Evolutionary conservation across 2,797 vertebrate species (phyloP), one percentile per base, ranked within the genome.

Genomic region (Miichthys miiuy): DNA sequence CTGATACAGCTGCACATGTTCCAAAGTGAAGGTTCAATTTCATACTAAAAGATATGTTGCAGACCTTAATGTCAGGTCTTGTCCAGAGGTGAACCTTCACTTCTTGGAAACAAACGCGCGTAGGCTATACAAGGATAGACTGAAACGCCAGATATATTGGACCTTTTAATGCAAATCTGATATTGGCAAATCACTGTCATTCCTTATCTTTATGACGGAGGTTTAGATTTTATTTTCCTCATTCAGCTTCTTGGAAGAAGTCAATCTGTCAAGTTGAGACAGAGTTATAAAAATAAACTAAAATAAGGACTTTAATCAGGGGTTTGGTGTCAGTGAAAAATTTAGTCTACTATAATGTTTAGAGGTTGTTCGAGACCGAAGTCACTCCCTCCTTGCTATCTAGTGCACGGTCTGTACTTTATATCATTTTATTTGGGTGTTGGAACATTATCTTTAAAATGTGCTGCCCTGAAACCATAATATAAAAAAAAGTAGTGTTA

Each of bases 51-150:
- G 38, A 78, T 46, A 21, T 52, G 8, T 52, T 52, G 57, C 30
- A 14, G n/a, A 71, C 64, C 23, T 41, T 58, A 12, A 75, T 10
- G 50, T 66, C 17, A 68, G 50, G 20, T 27, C 5, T 46, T 17
- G 16, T 25, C 38, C n/a, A 44, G 67, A 71, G 34, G 38, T 73
- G 17, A 75, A 68, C n/a, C 25, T 46, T 68, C 44, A 23, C 13
- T 76, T 77, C 48, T 21, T 41, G 42, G 74, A 80, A 72, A 54
- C 20, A 51, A 14, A 70, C 27, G 16, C 27, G 48, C 55, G 41
- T 67, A 34, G 18, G n/a, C 10, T 48, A 16, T 25, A n/a, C 12
- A 52, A 27, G 12, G 21, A 14, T 16, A 54, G 12, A 62, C 61
- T 25, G 12, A 81, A 63, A 64, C 27, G 58, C n/a, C n/a, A 61